These are phyloP conservation scores for Molorchus minor DNA, from an alignment of 2,888 invertebrate species.

Conservation along the genomic window DNA sequence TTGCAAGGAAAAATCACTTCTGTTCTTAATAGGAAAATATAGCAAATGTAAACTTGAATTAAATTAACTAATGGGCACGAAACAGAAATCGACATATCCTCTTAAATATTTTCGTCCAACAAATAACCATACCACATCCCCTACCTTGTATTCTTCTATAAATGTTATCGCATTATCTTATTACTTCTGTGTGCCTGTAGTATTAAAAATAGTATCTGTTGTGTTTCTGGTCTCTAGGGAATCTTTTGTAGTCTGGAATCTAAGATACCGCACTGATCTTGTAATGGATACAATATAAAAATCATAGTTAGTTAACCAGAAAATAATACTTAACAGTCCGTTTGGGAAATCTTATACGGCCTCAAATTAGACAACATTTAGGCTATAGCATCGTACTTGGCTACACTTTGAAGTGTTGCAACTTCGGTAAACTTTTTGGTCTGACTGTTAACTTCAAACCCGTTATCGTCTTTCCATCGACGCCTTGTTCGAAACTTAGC, in stretches of 20 bases:
- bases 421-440: conserved; percentile 26
- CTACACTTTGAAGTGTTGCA: conserved; percentile 50
- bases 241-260: neutral
- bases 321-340: neutral
- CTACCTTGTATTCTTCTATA: too few species aligned
- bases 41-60: too few species aligned
- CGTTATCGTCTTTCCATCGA: conserved; percentile 28
- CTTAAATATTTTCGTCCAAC: too few species aligned
- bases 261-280: neutral
- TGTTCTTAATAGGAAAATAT: too few species aligned
- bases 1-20: too few species aligned
- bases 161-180: too few species aligned
- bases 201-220: too few species aligned
- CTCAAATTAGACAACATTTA: conserved; percentile 32
- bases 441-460: conserved; percentile 26
- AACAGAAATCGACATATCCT: too few species aligned
- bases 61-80: too few species aligned
- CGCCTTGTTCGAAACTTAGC: conserved; percentile 26
- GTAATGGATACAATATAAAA: neutral
- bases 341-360: conserved; percentile 23
- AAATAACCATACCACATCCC: too few species aligned
- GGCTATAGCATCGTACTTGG: conserved; percentile 51
- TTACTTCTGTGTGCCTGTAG: too few species aligned
- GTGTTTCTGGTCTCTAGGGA: too few species aligned
- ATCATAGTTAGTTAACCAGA: neutral